Base-by-base conservation (phyloP, 2,113 vertebrate genomes). In the Ammodytes marinus region DNA sequence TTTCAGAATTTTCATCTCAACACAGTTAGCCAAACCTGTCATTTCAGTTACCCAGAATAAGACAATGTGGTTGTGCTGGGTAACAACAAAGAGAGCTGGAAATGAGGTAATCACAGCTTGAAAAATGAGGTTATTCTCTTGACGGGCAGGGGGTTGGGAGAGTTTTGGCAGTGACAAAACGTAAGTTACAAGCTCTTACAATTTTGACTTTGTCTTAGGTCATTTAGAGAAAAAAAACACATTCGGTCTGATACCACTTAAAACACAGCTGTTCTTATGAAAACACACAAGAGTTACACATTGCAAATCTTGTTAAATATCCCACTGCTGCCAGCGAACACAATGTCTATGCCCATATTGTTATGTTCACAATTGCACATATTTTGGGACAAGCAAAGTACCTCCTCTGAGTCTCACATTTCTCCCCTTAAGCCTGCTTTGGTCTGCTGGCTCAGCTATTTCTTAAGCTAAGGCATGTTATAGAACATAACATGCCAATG, bases 31-130 rank as follows among this genome's bases (percentile, higher is more conserved):
- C 84, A n/a, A 93, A 92, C 90, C 90, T 86, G 79, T 88, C 85
- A 93, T 94, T 94, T 91, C 15, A 90, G 85, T 59, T 63, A 77
- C 84, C 84, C 90, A 88, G 82, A 92, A 92, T 93, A 93, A 77
- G 74, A 53, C 2, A 14, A 5, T 88, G 87, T 13, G 87, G 86
- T 85, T 10, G 83, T 14, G 72, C 81, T 68, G 77, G 6, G 80
- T 35, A 68, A 84, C 88, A 88, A 87, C 85, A 89, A 84, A 88
- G 70, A 52, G 52, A 54, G 70, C n/a, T 73, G 43, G 66, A 73
- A 86, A 87, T 43, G 46, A 87, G 79, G 75, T 80, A 79, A 90
- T 86, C 83, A 61, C 79, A 49, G 85, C 60, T 75, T 58, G 69
- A 67, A 74, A 27, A 78, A 75, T 0, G 2, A 76, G 76, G 65